Percentiles rank a stretch among this genome's conserved stretches.
These are phyloP conservation scores for Sporophila hypoxantha DNA, from an alignment of 2,113 vertebrate species.

Conservation along the genomic window DNA sequence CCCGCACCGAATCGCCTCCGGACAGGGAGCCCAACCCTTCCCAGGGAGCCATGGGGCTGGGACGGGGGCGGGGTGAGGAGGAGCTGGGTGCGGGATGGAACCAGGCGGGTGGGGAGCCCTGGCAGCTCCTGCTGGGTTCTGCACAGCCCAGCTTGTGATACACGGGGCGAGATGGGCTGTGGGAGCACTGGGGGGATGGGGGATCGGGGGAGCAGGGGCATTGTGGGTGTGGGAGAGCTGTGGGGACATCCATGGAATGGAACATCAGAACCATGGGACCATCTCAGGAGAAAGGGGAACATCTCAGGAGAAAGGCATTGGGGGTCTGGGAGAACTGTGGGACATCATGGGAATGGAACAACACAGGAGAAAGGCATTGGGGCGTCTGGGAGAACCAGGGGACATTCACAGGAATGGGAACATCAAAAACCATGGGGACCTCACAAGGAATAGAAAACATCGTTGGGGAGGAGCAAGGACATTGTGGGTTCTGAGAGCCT, in stretches of 20 bases:
- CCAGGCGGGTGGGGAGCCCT: rapidly evolving
- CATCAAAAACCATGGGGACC: no score
- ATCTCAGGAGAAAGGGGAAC: no score
- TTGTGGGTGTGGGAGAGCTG: rapidly evolving
- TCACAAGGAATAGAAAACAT: no score
- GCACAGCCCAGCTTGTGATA: rapidly evolving
- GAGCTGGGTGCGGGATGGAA: not conserved
- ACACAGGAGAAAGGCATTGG: no score
- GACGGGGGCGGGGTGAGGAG: not conserved
- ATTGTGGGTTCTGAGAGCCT: no score
- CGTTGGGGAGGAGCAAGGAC: no score
- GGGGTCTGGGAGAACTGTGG: not conserved
- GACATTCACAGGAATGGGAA: no score
- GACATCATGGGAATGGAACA: not conserved
- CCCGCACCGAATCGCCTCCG: not conserved
- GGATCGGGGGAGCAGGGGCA: rapidly evolving
- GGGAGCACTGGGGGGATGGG: rapidly evolving
- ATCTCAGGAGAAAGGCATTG: no score
- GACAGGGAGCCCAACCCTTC: rapidly evolving
- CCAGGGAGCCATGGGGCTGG: not conserved
- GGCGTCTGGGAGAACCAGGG: no score
- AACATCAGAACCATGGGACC: no score
- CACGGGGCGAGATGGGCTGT: rapidly evolving
- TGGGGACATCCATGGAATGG: not conserved
- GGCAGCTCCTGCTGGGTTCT: not conserved